Evolutionary conservation across 2,113 vertebrate species (phyloP).

Genomic region (Notothenia rossii): DNA sequence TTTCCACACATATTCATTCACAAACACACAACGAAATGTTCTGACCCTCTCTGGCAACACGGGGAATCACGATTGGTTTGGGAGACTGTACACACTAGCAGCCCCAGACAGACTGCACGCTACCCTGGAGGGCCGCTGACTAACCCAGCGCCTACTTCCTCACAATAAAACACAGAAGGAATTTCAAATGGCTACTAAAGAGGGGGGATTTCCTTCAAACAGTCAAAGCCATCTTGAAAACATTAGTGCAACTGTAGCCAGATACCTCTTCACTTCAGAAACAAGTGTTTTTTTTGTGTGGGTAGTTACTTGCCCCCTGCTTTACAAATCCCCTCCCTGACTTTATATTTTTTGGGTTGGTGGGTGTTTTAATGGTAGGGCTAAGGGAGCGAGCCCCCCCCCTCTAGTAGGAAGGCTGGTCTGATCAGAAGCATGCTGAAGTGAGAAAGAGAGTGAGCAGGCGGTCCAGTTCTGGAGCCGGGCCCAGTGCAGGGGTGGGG

Average conservation of each 20-base stretch:
- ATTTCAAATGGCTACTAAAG: constrained; percentile 85
- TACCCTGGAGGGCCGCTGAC: constrained; percentile 75
- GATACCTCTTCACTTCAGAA: constrained; percentile 81
- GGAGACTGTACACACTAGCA: constrained; percentile 61
- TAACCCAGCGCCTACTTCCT: constrained; percentile 83
- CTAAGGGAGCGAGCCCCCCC: constrained; percentile 21
- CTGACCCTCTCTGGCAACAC: constrained; percentile 40
- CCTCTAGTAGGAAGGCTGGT: constrained; percentile 46
- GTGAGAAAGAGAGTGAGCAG: constrained; percentile 54
- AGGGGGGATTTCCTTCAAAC: constrained; percentile 86
- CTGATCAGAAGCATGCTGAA: constrained; percentile 67
- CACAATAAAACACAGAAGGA: constrained; percentile 80
- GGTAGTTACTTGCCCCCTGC: constrained; percentile 25
- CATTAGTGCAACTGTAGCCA: constrained; percentile 86
- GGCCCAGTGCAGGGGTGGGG: constrained; percentile 72
- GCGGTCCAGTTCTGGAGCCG: constrained; percentile 68
- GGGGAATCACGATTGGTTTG: constrained; percentile 22
- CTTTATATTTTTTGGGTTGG: constrained; percentile 50
- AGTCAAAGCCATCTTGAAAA: constrained; percentile 87
- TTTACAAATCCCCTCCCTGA: constrained; percentile 36
- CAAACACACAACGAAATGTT: constrained; percentile 31
- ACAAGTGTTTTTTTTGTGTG: constrained; percentile 67
- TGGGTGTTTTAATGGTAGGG: constrained; percentile 48
- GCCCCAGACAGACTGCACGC: constrained; percentile 71
- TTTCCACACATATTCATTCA: constrained; percentile 61